phyloP scores from a whole-genome alignment of 1,140 invertebrate genomes.

The Zaprionus africanus region DNA sequence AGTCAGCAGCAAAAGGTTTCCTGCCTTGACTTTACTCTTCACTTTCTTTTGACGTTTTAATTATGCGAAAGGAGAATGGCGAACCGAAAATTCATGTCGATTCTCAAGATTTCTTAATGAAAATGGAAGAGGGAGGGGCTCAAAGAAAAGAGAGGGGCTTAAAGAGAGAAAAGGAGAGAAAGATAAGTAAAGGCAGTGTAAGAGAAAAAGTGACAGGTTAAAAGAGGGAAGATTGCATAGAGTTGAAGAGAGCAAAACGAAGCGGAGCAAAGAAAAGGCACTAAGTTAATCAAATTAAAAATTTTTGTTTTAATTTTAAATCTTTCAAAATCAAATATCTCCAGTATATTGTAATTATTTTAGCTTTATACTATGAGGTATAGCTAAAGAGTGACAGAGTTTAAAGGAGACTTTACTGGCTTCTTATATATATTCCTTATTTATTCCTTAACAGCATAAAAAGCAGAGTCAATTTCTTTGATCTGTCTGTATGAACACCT shows the following conservation, averaged over 20 bases:
- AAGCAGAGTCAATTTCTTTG: no score
- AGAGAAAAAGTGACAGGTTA: no score
- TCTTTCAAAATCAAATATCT: no score
- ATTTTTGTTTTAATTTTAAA: no score
- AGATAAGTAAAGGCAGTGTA: not conserved
- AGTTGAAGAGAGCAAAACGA: not conserved
- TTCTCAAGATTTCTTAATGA: constrained; percentile 1
- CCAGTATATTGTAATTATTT: no score
- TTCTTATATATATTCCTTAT: no score
- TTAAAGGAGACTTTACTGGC: no score
- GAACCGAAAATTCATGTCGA: constrained; percentile 25
- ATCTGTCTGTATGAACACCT: no score
- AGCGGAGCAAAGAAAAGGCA: fast-evolving
- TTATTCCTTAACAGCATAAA: no score
- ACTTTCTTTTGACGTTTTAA: constrained; percentile 25
- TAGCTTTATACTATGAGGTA: no score
- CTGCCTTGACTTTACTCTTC: not conserved
- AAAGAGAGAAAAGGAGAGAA: not conserved
- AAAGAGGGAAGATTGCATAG: not conserved
- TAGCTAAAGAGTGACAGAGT: no score
- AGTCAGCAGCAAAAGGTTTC: constrained; percentile 7
- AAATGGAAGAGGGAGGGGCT: not conserved
- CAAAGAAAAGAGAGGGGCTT: not conserved
- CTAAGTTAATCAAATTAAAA: no score
- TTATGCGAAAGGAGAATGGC: constrained; percentile 14